phyloP scores from a whole-genome alignment of 2,888 invertebrate genomes.

The Calameuta idolon region DNA sequence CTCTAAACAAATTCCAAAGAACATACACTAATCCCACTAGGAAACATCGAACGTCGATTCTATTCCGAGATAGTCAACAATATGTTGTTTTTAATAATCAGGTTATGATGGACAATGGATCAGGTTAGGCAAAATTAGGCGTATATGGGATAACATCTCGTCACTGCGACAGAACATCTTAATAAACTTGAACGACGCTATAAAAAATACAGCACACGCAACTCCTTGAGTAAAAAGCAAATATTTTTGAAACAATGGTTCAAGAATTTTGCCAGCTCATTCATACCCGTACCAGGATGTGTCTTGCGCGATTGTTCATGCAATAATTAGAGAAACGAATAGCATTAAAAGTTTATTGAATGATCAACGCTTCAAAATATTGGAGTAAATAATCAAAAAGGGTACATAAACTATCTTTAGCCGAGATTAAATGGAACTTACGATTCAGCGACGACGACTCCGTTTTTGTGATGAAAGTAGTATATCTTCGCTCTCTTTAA shows the following conservation, averaged over 20 bases:
- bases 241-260: conserved; percentile 32
- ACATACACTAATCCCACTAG: no score
- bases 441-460: conserved; percentile 43
- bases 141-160: no score
- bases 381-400: no score
- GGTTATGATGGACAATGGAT: conserved; percentile 43
- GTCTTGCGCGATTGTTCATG: conserved; percentile 36
- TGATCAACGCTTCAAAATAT: no score
- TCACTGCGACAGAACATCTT: no score
- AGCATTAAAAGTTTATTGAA: background rate
- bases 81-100: conserved; percentile 50
- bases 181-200: no score
- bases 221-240: no score
- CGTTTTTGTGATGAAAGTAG: conserved; percentile 44
- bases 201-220: no score
- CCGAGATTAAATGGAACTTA: conserved; percentile 40
- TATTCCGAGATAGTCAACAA: conserved; percentile 40
- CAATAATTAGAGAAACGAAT: background rate
- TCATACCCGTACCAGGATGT: conserved; percentile 48
- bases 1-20: no score
- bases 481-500: conserved; percentile 48
- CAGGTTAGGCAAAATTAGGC: conserved; percentile 32
- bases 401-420: no score
- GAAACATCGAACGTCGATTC: conserved; percentile 6
- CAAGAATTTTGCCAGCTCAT: conserved; percentile 57